Evolutionary conservation across 2,113 vertebrate species (phyloP).

Genomic region (Gnathonemus longibarbis): DNA sequence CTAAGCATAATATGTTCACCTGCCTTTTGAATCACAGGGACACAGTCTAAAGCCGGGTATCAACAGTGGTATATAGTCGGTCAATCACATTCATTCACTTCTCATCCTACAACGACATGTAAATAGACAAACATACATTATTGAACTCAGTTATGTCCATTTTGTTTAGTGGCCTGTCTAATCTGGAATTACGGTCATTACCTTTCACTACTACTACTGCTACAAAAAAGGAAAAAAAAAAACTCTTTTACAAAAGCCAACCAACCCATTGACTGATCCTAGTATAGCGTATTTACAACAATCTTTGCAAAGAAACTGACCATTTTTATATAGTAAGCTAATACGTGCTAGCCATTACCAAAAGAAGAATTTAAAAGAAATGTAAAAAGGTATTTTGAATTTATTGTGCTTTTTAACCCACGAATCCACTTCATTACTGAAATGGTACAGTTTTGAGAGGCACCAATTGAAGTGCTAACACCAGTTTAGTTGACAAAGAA

Average conservation of each 20-base stretch:
- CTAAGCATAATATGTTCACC: slow-evolving; percentile 57
- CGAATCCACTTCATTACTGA: slow-evolving; percentile 56
- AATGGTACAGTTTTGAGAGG: slow-evolving; percentile 54
- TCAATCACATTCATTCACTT: slow-evolving; percentile 53
- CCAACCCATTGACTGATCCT: slow-evolving; percentile 57
- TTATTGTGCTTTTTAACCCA: slow-evolving; percentile 72
- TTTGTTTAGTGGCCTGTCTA: slow-evolving; percentile 61
- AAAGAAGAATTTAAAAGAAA: slow-evolving; percentile 42
- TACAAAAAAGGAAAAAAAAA: slow-evolving; percentile 47
- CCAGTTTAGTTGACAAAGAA: slow-evolving; percentile 50
- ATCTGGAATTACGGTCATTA: slow-evolving; percentile 54
- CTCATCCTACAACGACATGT: slow-evolving; percentile 54
- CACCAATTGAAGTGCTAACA: slow-evolving; percentile 57
- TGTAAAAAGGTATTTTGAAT: slow-evolving; percentile 39
- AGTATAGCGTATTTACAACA: slow-evolving; percentile 71
- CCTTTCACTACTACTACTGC: slow-evolving; percentile 51
- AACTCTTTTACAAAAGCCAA: slow-evolving; percentile 62
- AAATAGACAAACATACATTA: slow-evolving; percentile 53
- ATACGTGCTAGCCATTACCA: slow-evolving; percentile 54
- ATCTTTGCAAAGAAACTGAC: slow-evolving; percentile 53
- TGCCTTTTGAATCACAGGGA: slow-evolving; percentile 51
- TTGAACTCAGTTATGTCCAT: slow-evolving; percentile 52
- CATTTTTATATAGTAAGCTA: slow-evolving; percentile 50
- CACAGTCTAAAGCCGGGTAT: slow-evolving; percentile 65
- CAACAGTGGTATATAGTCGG: slow-evolving; percentile 49